Percentiles rank a stretch among this genome's conserved stretches.
phyloP scores from a whole-genome alignment of 2,113 vertebrate species.

The Parus major region DNA sequence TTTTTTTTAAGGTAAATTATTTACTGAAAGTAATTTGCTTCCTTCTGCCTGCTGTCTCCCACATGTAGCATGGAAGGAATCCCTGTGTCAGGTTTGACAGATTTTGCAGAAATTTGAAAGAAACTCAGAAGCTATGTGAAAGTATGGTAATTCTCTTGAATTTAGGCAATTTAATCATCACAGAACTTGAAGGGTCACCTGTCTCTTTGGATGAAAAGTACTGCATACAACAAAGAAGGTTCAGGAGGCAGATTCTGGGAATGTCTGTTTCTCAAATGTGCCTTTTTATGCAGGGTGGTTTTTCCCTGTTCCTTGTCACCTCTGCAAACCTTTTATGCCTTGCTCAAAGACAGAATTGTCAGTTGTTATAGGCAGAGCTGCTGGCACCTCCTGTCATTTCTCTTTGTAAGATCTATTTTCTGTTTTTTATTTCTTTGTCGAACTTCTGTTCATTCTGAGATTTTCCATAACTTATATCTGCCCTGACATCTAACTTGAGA shows the following conservation, averaged over 20 bases:
- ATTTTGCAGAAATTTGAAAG: constrained; percentile 7
- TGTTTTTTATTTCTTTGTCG: not conserved
- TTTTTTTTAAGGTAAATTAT: not conserved
- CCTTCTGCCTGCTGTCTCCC: not conserved
- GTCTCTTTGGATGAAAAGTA: not conserved
- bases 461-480: not conserved
- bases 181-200: constrained; percentile 9
- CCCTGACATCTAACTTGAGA: not conserved
- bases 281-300: not conserved
- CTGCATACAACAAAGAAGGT: not conserved
- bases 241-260: not conserved
- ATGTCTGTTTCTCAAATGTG: not conserved
- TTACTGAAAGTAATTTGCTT: not conserved
- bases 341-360: not conserved
- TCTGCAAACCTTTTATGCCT: not conserved
- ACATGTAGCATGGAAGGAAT: not conserved
- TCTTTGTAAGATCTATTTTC: not conserved
- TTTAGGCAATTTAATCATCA: constrained; percentile 25
- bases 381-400: not conserved
- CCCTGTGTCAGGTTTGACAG: not conserved
- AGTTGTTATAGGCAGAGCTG: not conserved
- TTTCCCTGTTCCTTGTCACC: not conserved
- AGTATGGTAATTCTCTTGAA: constrained; percentile 16
- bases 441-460: not conserved
- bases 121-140: not conserved